Evolutionary conservation across 2,888 invertebrate species (phyloP).

Genomic region (Dioctria rufipes): DNA sequence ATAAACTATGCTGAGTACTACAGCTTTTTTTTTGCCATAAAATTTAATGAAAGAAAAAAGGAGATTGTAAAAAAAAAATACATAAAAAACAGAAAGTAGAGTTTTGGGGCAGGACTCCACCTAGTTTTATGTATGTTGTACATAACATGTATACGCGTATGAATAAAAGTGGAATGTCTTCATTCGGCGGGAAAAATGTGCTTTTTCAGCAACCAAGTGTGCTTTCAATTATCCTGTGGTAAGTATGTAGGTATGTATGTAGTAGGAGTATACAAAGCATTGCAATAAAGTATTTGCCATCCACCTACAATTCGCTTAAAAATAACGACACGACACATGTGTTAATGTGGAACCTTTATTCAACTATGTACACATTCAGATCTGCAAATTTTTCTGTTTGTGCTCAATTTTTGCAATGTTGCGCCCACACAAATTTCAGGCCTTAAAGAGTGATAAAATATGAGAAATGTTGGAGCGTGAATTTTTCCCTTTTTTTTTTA

Average conservation of each 20-base stretch:
- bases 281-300: conserved; percentile 35
- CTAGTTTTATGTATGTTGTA: not conserved
- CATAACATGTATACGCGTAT: not conserved
- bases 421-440: conserved; percentile 30
- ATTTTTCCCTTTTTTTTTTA: not conserved
- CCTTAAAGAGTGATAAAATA: conserved; percentile 25
- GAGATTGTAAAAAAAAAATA: too few species aligned
- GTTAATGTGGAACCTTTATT: too few species aligned
- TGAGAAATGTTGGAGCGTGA: conserved; percentile 10
- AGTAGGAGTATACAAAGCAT: conserved; percentile 1
- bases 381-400: conserved; percentile 45
- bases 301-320: conserved; percentile 19
- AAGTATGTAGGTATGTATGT: too few species aligned
- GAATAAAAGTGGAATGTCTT: not conserved
- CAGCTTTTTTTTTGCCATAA: not conserved
- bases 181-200: conserved; percentile 24
- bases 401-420: conserved; percentile 32
- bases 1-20: not conserved
- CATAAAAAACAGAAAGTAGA: too few species aligned
- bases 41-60: too few species aligned
- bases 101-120: not conserved
- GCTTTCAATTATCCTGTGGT: conserved; percentile 27
- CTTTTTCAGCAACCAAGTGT: conserved; percentile 29
- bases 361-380: not conserved
- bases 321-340: not conserved